Conservation (phyloP, 2,113 vertebrate genomes). For the Macquaria ambigua region DNA sequence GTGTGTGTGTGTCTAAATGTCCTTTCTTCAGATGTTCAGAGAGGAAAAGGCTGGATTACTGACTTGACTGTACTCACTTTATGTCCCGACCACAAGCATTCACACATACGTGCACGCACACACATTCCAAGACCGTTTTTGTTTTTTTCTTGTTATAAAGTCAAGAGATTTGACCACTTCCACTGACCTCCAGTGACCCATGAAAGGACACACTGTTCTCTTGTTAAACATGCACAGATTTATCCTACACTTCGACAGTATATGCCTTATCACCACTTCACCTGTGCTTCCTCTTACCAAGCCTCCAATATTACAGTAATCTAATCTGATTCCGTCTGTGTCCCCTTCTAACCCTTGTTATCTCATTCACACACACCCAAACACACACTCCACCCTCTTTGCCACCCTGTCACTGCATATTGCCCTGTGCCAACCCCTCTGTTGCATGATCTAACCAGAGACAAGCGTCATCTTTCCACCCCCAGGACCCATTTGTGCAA, state of each 20-base stretch:
- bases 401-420: constrained; percentile 4
- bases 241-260: constrained; percentile 4
- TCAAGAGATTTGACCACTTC: constrained; percentile 37
- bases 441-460: constrained; percentile 33
- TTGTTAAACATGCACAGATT: constrained; percentile 10
- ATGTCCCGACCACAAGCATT: constrained; percentile 18
- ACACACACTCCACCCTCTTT: constrained; percentile 19
- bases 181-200: constrained; percentile 42
- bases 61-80: constrained; percentile 31
- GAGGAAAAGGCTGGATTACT: constrained; percentile 44
- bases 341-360: constrained; percentile 21
- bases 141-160: constrained; percentile 38
- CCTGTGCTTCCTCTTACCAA: constrained; percentile 17
- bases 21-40: constrained; percentile 26
- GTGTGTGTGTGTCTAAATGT: constrained; percentile 20
- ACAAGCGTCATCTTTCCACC: constrained; percentile 26
- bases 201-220: constrained; percentile 39
- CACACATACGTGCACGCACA: constrained; percentile 11
- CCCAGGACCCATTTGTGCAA: constrained; percentile 25
- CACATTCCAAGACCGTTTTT: constrained; percentile 24
- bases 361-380: background rate
- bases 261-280: constrained; percentile 15
- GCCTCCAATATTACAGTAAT: background rate
- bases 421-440: constrained; percentile 23
- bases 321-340: constrained; percentile 22